Percentiles rank a stretch among this genome's conserved stretches.
phyloP scores from a whole-genome alignment of 2,113 vertebrate genomes.

The Bos javanicus region DNA sequence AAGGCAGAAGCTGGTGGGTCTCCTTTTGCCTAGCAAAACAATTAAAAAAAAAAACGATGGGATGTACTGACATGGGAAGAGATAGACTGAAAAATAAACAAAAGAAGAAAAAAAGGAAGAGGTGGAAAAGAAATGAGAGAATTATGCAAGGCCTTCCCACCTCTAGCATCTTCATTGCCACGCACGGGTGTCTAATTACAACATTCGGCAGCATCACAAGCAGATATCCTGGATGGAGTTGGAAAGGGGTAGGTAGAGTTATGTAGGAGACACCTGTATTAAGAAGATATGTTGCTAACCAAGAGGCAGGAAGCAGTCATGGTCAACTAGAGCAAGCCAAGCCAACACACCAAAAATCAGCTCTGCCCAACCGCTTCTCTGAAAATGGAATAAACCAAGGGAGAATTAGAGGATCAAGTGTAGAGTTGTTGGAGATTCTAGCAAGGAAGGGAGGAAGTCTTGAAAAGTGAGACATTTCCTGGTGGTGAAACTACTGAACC shows the following conservation, averaged over 20 bases:
- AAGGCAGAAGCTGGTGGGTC: not conserved
- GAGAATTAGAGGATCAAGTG: not conserved
- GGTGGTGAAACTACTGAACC: not conserved
- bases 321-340: not conserved
- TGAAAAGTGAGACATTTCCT: not conserved
- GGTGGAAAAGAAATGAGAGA: not conserved
- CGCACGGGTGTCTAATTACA: not conserved
- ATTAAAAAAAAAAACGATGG: not conserved
- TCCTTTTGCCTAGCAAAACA: not conserved
- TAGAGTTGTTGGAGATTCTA: not conserved
- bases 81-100: not conserved
- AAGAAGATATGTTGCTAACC: not conserved
- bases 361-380: not conserved
- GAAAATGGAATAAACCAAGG: not conserved
- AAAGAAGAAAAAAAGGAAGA: not conserved
- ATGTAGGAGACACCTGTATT: not conserved
- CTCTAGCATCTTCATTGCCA: not conserved
- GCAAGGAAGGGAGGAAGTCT: not conserved
- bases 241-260: not conserved
- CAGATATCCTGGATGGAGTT: not conserved
- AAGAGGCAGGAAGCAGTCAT: not conserved
- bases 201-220: not conserved
- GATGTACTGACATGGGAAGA: not conserved
- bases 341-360: not conserved
- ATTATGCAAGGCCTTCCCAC: not conserved